A percentile compares a stretch with the other conserved stretches of the same genome.
These are phyloP conservation scores for Eupithecia exiguata DNA, from an alignment of 2,888 invertebrate genomes.

Conservation along the genomic window DNA sequence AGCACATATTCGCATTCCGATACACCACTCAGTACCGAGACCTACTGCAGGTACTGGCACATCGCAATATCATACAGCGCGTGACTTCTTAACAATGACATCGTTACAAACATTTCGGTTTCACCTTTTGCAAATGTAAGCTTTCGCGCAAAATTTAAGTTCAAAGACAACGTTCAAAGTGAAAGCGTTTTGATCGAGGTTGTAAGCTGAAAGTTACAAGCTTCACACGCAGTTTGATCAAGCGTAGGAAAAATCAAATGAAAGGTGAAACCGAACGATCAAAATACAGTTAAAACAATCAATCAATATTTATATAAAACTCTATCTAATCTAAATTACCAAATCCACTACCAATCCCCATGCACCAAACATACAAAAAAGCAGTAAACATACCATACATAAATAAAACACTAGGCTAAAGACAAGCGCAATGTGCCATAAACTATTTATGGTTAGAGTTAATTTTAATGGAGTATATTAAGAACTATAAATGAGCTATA, in stretches of 20 bases:
- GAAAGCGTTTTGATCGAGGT: conserved; percentile 40
- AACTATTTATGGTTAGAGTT: conserved; percentile 51
- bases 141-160: conserved; percentile 33
- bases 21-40: conserved; percentile 78
- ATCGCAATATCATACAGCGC: conserved; percentile 69
- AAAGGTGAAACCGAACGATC: conserved; percentile 63
- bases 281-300: conserved; percentile 52
- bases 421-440: conserved; percentile 68
- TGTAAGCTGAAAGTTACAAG: conserved; percentile 43
- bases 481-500: conserved; percentile 58
- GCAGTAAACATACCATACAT: conserved; percentile 56
- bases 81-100: conserved; percentile 55
- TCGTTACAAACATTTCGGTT: conserved; percentile 53
- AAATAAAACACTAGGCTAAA: conserved; percentile 61
- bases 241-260: conserved; percentile 36
- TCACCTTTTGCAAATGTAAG: conserved; percentile 54
- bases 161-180: conserved; percentile 25
- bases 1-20: conserved; percentile 86
- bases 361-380: conserved; percentile 68
- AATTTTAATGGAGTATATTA: conserved; percentile 55
- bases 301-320: conserved; percentile 47
- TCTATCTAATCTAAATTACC: conserved; percentile 46
- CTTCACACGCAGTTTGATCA: conserved; percentile 38
- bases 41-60: conserved; percentile 70
- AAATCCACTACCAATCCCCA: conserved; percentile 64